These are phyloP conservation scores for Anodontia alba DNA, from an alignment of 2,888 invertebrate genomes.

Conservation along the genomic window DNA sequence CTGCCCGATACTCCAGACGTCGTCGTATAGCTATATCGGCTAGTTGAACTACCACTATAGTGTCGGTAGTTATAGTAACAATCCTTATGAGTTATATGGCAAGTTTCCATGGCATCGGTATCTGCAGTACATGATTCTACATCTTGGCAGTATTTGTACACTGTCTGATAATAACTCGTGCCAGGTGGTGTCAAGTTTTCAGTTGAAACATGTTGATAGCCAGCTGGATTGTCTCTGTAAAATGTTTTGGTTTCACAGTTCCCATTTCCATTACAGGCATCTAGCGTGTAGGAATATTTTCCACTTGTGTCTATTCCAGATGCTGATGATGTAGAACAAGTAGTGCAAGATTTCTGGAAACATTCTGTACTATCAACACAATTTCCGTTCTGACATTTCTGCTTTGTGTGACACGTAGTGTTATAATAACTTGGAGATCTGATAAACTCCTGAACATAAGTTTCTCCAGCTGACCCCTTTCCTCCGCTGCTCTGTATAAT, in stretches of 20 bases:
- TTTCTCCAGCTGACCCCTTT: slow-evolving; percentile 54
- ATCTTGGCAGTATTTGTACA: neutral
- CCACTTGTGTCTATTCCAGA: neutral
- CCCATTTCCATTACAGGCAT: neutral
- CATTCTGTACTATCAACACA: slow-evolving; percentile 19
- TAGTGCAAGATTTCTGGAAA: neutral
- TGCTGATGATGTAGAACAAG: neutral
- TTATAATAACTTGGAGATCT: slow-evolving; percentile 37
- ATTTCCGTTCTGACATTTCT: slow-evolving; percentile 25
- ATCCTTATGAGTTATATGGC: slow-evolving; percentile 1
- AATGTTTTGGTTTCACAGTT: slow-evolving; percentile 4
- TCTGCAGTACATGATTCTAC: neutral
- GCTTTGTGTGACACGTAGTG: slow-evolving; percentile 34
- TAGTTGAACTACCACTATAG: neutral
- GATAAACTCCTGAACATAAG: slow-evolving; percentile 32
- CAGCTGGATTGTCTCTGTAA: neutral
- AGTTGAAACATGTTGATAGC: neutral
- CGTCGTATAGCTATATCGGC: neutral
- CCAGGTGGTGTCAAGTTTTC: neutral
- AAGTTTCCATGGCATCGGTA: neutral
- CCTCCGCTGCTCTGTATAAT: slow-evolving; percentile 65
- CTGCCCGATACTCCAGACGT: neutral
- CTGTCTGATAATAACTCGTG: neutral
- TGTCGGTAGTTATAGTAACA: neutral
- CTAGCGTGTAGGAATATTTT: neutral